Evolutionary conservation across 2,888 invertebrate genomes (phyloP).

Genomic region (Andrena trimmerana): DNA sequence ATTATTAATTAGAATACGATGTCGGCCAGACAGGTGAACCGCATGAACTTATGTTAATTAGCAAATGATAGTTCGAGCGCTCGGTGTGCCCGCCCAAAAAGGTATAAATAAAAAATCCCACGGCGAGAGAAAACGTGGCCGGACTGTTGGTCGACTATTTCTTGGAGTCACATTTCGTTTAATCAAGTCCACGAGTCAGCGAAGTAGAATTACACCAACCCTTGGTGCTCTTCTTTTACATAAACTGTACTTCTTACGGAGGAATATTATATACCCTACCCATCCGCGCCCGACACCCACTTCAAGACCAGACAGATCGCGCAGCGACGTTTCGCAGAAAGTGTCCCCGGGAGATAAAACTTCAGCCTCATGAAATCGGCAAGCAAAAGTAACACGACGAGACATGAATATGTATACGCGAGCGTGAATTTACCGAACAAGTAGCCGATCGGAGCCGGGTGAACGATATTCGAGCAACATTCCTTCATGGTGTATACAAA

Average conservation of each 20-base stretch:
- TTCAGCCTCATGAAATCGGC: no score
- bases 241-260: no score
- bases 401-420: not conserved
- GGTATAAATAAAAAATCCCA: not conserved
- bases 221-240: no score
- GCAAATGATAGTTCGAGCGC: not conserved
- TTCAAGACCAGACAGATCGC: no score
- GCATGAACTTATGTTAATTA: not conserved
- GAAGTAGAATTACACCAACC: not conserved
- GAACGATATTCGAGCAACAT: not conserved
- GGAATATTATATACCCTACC: no score
- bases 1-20: conserved; percentile 37
- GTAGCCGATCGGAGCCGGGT: not conserved
- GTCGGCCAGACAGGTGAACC: not conserved
- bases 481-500: conserved; percentile 15
- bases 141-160: not conserved
- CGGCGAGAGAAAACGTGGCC: not conserved
- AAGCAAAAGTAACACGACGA: no score
- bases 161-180: not conserved
- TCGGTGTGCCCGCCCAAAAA: not conserved
- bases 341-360: no score
- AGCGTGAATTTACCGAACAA: not conserved
- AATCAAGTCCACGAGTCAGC: not conserved
- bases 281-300: no score
- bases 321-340: no score